A percentile compares a stretch with the other conserved stretches of the same genome.
Conservation (phyloP, 2,888 invertebrate species). For the Caenorhabditis angaria region DNA sequence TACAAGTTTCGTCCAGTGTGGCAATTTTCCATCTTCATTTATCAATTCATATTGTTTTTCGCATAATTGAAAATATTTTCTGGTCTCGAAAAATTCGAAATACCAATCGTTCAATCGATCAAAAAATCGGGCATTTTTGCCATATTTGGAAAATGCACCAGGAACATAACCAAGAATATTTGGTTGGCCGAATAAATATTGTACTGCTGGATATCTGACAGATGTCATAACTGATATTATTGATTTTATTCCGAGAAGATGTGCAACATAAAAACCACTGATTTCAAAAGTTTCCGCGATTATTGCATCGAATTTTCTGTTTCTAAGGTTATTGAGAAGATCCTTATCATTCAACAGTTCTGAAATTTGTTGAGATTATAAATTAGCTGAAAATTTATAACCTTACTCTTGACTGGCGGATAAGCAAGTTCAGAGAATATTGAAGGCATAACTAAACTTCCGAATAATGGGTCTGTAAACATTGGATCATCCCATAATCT, state of each 20-base stretch:
- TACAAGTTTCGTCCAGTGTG: slow-evolving; percentile 16
- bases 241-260: slow-evolving; percentile 6
- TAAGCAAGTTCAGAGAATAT: no score
- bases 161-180: slow-evolving; percentile 17
- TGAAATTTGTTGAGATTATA: no score
- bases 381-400: no score
- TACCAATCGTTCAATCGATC: background rate
- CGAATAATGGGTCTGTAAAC: no score
- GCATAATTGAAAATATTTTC: background rate
- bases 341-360: slow-evolving; percentile 11
- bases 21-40: background rate
- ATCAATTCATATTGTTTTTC: background rate
- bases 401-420: no score
- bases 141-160: slow-evolving; percentile 8
- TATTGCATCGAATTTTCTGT: slow-evolving; percentile 22
- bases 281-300: slow-evolving; percentile 21
- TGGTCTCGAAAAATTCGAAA: background rate
- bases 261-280: slow-evolving; percentile 14
- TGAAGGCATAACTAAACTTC: no score
- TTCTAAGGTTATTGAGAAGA: slow-evolving; percentile 17
- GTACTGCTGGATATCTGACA: background rate
- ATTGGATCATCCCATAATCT: no score
- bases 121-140: background rate
- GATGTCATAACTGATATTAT: slow-evolving; percentile 14
- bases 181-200: slow-evolving; percentile 25